These are phyloP conservation scores for Ophonus ardosiacus DNA, from an alignment of 2,888 invertebrate species.

Conservation along the genomic window DNA sequence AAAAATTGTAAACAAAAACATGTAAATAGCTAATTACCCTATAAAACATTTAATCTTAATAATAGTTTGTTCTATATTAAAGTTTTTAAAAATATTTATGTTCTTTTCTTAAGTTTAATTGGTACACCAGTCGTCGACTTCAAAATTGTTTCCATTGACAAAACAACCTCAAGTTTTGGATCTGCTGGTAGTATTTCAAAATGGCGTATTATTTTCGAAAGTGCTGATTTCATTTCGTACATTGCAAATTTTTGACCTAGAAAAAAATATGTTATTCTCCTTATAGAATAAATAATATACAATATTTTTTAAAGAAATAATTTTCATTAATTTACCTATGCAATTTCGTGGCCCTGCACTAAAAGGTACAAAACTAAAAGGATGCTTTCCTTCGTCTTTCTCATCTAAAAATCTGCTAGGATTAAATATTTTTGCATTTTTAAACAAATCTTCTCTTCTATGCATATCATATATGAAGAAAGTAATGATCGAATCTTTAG, in stretches of 20 bases:
- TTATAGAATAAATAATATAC: not conserved
- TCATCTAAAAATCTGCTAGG: constrained; percentile 72
- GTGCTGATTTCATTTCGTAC: constrained; percentile 72
- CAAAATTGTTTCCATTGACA: constrained; percentile 66
- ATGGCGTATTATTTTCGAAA: constrained; percentile 71
- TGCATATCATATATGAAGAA: constrained; percentile 51
- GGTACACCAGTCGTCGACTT: constrained; percentile 66
- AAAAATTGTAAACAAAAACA: too few relatives aligned
- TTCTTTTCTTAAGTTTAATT: constrained; percentile 69
- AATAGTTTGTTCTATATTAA: too few relatives aligned
- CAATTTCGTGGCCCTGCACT: constrained; percentile 60
- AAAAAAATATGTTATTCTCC: constrained; percentile 9
- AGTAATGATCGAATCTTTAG: constrained; percentile 16
- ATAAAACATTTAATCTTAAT: too few relatives aligned
- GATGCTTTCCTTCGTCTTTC: constrained; percentile 69
- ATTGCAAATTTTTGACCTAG: constrained; percentile 75
- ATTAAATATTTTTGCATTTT: constrained; percentile 70
- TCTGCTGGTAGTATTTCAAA: constrained; percentile 72
- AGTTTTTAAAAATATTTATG: not conserved
- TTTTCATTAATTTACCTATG: constrained; percentile 28
- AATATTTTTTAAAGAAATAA: too few relatives aligned
- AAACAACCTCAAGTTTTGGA: constrained; percentile 69
- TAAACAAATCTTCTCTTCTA: constrained; percentile 52
- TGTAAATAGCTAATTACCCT: too few relatives aligned
- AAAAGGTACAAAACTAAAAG: constrained; percentile 66